These are phyloP conservation scores for Laterallus jamaicensis DNA, from an alignment of 2,113 vertebrate species.

Conservation along the genomic window DNA sequence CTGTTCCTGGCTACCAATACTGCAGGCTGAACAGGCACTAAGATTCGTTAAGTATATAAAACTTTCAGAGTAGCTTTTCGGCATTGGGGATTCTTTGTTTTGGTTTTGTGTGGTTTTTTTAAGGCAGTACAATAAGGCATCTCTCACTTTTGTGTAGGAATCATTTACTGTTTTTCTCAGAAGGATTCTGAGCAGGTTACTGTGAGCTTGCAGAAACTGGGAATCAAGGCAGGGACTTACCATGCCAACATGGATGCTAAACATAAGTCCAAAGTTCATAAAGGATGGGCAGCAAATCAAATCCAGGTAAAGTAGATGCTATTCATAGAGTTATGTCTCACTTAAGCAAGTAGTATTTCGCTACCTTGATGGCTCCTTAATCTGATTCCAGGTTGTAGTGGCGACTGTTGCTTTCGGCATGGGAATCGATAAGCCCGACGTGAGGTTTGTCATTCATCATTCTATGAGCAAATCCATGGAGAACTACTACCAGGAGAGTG, in stretches of 20 bases:
- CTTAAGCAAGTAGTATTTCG: background rate
- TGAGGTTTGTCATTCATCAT: slow-evolving; percentile 96
- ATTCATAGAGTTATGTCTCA: background rate
- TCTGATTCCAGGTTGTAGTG: slow-evolving; percentile 86
- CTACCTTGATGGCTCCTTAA: background rate
- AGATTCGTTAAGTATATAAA: background rate
- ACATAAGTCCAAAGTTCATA: slow-evolving; percentile 87
- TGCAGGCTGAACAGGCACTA: background rate
- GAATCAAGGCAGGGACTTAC: slow-evolving; percentile 86
- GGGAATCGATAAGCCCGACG: slow-evolving; percentile 96
- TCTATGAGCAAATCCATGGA: slow-evolving; percentile 98
- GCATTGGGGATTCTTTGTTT: background rate
- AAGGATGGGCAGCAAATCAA: slow-evolving; percentile 87
- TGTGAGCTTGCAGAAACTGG: slow-evolving; percentile 82
- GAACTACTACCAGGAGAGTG: slow-evolving; percentile 99
- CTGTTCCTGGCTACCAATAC: background rate
- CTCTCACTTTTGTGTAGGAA: slow-evolving; percentile 78
- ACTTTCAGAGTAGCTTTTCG: background rate
- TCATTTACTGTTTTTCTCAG: slow-evolving; percentile 97
- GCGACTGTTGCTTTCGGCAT: slow-evolving; percentile 98
- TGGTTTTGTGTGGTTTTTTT: background rate
- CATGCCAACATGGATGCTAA: slow-evolving; percentile 90
- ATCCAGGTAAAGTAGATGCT: slow-evolving; percentile 81
- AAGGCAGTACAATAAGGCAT: background rate
- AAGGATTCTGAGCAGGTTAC: slow-evolving; percentile 92